A percentile compares a stretch with the other conserved stretches of the same genome.
Conservation (phyloP, 2,888 invertebrate species). For the Isoperla grammatica region DNA sequence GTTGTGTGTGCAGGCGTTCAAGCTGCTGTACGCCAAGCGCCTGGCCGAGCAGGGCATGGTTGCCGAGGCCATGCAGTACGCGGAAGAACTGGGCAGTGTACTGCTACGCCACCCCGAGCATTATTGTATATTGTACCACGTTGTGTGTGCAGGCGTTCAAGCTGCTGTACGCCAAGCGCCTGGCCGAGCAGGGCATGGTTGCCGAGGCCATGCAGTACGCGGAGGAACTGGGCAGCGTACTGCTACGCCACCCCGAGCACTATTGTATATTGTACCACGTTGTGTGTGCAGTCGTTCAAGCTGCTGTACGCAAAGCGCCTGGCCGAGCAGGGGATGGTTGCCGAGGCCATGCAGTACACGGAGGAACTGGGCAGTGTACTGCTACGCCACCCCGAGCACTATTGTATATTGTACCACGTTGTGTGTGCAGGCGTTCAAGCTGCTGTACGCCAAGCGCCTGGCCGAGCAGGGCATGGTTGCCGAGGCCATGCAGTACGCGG, state of each 20-base stretch:
- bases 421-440: slow-evolving; percentile 68
- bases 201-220: slow-evolving; percentile 79
- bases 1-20: slow-evolving; percentile 60
- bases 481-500: slow-evolving; percentile 78
- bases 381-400: slow-evolving; percentile 48
- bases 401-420: slow-evolving; percentile 32
- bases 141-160: slow-evolving; percentile 88
- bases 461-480: slow-evolving; percentile 70
- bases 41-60: slow-evolving; percentile 72
- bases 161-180: slow-evolving; percentile 68
- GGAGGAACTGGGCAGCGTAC: slow-evolving; percentile 68
- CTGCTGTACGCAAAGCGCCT: slow-evolving; percentile 72
- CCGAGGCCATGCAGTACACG: slow-evolving; percentile 76
- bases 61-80: slow-evolving; percentile 76
- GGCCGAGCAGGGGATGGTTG: slow-evolving; percentile 68
- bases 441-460: slow-evolving; percentile 70
- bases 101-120: slow-evolving; percentile 53
- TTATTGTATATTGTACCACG: too few species aligned
- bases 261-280: too few species aligned
- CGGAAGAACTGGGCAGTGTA: slow-evolving; percentile 69
- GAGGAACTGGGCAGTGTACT: slow-evolving; percentile 72
- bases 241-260: slow-evolving; percentile 51
- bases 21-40: slow-evolving; percentile 72
- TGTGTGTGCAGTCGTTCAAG: slow-evolving; percentile 86
- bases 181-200: slow-evolving; percentile 70